Evolutionary conservation across 2,888 invertebrate genomes (phyloP).

Genomic region (Spilarctia lutea): DNA sequence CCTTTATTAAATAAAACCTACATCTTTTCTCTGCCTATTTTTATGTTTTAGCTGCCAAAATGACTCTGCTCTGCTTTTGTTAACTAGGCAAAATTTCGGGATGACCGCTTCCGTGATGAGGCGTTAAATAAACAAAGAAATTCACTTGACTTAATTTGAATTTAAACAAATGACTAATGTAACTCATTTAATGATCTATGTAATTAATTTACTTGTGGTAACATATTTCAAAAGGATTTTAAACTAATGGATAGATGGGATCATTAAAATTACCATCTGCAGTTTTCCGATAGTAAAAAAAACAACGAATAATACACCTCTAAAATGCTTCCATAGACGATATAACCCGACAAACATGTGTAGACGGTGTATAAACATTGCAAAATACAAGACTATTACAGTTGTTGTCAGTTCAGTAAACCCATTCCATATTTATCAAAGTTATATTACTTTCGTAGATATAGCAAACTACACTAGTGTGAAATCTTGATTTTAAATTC

Average conservation of each 20-base stretch:
- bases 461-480: conserved; percentile 9
- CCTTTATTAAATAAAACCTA: not conserved
- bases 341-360: conserved; percentile 23
- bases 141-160: too few relatives aligned
- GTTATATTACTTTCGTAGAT: conserved; percentile 16
- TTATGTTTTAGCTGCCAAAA: too few relatives aligned
- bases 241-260: not conserved
- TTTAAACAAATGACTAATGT: not conserved
- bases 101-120: not conserved
- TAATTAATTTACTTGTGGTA: not conserved
- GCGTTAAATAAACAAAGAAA: too few relatives aligned
- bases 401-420: conserved; percentile 21
- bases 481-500: conserved; percentile 25
- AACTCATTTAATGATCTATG: not conserved
- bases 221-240: not conserved
- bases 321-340: conserved; percentile 10
- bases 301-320: not conserved
- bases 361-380: conserved; percentile 21
- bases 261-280: not conserved
- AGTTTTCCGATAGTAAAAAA: not conserved
- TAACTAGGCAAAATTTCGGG: not conserved
- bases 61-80: not conserved
- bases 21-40: too few relatives aligned
- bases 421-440: conserved; percentile 28
- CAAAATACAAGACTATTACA: conserved; percentile 22